phyloP scores from a whole-genome alignment of 2,797 vertebrate genomes.

The Gila robusta region DNA sequence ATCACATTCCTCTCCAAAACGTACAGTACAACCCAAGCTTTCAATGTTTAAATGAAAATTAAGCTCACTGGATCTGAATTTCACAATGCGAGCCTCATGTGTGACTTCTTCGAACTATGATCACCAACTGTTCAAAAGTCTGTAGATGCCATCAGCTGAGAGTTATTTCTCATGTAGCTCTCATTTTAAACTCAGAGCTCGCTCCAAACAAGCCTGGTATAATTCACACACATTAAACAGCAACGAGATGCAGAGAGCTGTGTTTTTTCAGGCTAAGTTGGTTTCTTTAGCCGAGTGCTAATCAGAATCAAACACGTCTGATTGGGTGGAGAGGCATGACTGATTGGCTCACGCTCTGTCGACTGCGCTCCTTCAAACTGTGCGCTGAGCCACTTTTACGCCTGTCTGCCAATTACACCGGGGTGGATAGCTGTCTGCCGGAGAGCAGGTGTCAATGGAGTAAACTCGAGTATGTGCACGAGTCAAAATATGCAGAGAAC shows the following conservation, averaged over 20 bases:
- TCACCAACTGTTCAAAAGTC: constrained; percentile 29
- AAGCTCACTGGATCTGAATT: constrained; percentile 6
- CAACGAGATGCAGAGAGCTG: constrained; percentile 61
- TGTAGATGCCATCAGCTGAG: constrained; percentile 12
- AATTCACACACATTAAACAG: constrained; percentile 60
- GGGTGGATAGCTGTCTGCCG: constrained; percentile 56
- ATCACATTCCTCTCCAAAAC: constrained; percentile 26
- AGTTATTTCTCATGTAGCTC: constrained; percentile 45
- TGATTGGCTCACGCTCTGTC: constrained; percentile 67
- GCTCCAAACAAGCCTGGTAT: constrained; percentile 48
- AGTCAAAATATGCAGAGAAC: constrained; percentile 36
- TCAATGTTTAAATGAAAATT: constrained; percentile 30
- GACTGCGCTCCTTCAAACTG: constrained; percentile 57
- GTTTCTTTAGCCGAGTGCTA: constrained; percentile 63
- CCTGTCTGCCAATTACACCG: constrained; percentile 65
- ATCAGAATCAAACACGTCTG: constrained; percentile 67
- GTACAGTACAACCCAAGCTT: constrained; percentile 10
- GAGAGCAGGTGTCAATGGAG: constrained; percentile 64
- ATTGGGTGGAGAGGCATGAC: constrained; percentile 69
- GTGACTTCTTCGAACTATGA: not conserved
- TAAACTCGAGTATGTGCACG: constrained; percentile 42
- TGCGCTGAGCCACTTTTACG: constrained; percentile 62
- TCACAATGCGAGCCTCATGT: constrained; percentile 9
- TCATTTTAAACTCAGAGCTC: constrained; percentile 44
- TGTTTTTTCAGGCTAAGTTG: constrained; percentile 56